Evolutionary conservation across 2,888 invertebrate genomes (phyloP), one percentile per base, ranked within the genome.

Genomic region (Dione vanillae): DNA sequence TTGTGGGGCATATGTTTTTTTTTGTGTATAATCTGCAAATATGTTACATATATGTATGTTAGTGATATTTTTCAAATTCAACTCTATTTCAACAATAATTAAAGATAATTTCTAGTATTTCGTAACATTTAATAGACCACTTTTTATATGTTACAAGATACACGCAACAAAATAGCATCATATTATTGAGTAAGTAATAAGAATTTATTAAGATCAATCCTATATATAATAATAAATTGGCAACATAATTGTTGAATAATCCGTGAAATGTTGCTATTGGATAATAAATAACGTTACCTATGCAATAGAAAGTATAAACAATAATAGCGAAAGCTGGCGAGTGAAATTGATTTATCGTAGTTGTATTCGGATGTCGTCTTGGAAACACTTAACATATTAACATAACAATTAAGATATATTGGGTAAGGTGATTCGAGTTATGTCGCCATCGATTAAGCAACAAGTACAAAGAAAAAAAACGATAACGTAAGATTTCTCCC

Each of bases 261-360:
- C 82, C 82, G 81, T 85, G 83, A 86, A 88, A 86, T 86, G 85
- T 85, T 88, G 87, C 85, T 83, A 87, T 89, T 89, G 85, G 86
- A 86, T 72, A 86, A 83, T 86, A 88, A 78, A 87, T 87, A 82
- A 81, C 81, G 78, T 77, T 80, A 67, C 69, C 76, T 77, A 80
- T 80, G 81, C 82, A 86, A 86, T 92, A 92, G 92, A 93, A 93
- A 92, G 93, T 92, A 88, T 89, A 90, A 91, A 93, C 92, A 93
- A 92, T 92, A 91, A 89, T 82, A 82, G 92, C 90, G 93, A 92
- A 92, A 92, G 92, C 87, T 85, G 82, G 84, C 79, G 80, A 81
- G 92, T 86, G 93, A 92, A 92, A 92, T 92, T 93, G 92, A 93
- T 93, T 92, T 92, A 92, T 92, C 79, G 84, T 80, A 79, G 77